Percentiles rank a stretch among this genome's conserved stretches.
Conservation (phyloP, 2,888 invertebrate genomes). For the Troilus luridus region DNA sequence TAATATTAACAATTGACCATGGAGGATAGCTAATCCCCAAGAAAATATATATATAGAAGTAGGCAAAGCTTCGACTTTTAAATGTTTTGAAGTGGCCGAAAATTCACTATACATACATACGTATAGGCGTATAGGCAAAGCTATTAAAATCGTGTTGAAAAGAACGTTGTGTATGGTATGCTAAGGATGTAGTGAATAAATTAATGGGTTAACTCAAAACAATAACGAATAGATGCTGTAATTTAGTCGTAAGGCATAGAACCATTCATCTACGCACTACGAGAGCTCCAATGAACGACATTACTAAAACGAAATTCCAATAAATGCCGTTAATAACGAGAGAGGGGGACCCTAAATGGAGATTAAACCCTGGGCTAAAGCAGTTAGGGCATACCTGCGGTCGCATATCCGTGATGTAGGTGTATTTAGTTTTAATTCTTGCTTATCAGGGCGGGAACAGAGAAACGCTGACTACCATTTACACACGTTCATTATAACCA, state of each 20-base stretch:
- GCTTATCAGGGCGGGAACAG: slow-evolving; percentile 11
- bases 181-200: not conserved
- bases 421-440: slow-evolving; percentile 32
- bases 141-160: too few species aligned
- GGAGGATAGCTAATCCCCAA: too few species aligned
- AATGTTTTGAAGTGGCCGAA: too few species aligned
- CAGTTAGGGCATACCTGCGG: slow-evolving; percentile 10
- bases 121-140: too few species aligned
- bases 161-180: not conserved
- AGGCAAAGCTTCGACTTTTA: too few species aligned
- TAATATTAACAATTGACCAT: too few species aligned
- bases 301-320: slow-evolving; percentile 6
- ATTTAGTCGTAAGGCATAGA: not conserved
- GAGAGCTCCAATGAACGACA: not conserved
- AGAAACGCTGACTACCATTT: slow-evolving; percentile 17
- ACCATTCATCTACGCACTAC: not conserved
- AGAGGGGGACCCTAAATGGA: not conserved
- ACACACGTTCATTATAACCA: not conserved
- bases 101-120: too few species aligned
- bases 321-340: slow-evolving; percentile 23
- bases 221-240: not conserved
- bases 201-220: not conserved
- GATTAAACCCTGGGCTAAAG: not conserved
- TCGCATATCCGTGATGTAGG: slow-evolving; percentile 24
- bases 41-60: too few species aligned